Base-by-base conservation (phyloP, 2,888 invertebrate genomes). In the Watsonalla binaria region DNA sequence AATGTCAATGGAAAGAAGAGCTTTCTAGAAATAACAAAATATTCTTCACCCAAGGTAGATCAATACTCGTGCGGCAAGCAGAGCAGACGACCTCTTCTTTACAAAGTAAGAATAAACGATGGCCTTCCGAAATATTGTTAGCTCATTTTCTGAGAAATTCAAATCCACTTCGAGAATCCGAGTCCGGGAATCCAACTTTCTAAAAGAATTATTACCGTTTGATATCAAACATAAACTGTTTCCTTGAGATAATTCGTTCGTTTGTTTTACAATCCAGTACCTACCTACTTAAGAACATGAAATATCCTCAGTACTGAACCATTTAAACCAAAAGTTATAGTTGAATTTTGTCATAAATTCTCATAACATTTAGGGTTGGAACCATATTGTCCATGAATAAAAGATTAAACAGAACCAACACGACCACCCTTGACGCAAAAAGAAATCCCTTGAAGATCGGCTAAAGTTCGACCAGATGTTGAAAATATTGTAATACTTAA, bases 31-130 rank as follows among this genome's bases (percentile, higher is more conserved):
- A 74, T 73, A 78, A 70, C 66, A 72, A 62, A 74, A 78, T 78
- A 68, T 80, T 78, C 72, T 78, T 70, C 66, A 76, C 75, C 72
- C 72, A 66, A 74, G 78, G 72, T 72, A 76, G 81, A 86, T 86
- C 84, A 79, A 86, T 86, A 84, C 75, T 70, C 65, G 70, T 65
- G 74, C 73, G 73, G 78, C 59, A 70, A 70, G 67, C 66, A 68
- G 77, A 75, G 71, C 70, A 70, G 66, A 64, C 78, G 68, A 68
- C 68, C 72, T 74, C 72, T 69, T 61, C 66, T 62, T 65, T 70
- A 72, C 66, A 70, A 73, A 75, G 73, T 76, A 74, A 68, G 69
- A 74, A 78, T 75, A 78, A 76, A 72, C 70, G 56, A 59, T 57
- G 62, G 64, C 69, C 66, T 63, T 68, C 66, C 68, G 62, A 77